These are phyloP conservation scores for Sebastes nivosus DNA, from an alignment of 2,797 vertebrate species.

Conservation along the genomic window DNA sequence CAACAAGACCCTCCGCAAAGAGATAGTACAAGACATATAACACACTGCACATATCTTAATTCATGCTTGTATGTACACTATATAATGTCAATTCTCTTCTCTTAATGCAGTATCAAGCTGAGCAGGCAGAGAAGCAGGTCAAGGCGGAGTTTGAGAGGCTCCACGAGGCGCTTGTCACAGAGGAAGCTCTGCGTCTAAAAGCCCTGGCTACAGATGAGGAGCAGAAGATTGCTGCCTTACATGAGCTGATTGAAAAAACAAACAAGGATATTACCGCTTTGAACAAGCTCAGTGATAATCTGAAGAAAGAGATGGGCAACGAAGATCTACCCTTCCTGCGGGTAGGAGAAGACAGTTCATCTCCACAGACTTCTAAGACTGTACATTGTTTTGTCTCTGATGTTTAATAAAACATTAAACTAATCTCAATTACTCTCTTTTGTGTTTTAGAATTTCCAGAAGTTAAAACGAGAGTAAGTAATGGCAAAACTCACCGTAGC, in stretches of 20 bases:
- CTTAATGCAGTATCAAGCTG: constrained; percentile 71
- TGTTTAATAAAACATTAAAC: not conserved
- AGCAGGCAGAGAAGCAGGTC: constrained; percentile 74
- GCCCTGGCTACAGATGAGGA: constrained; percentile 71
- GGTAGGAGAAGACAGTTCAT: constrained; percentile 25
- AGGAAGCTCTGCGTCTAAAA: constrained; percentile 69
- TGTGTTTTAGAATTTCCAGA: constrained; percentile 78
- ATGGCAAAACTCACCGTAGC: not conserved
- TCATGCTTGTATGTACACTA: not conserved
- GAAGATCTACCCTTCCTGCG: constrained; percentile 69
- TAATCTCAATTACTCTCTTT: constrained; percentile 4
- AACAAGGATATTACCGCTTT: constrained; percentile 51
- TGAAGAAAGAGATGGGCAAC: constrained; percentile 79
- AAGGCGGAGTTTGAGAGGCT: constrained; percentile 79
- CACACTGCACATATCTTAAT: not conserved
- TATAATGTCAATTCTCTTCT: not conserved
- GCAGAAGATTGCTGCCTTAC: constrained; percentile 59
- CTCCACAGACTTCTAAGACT: not conserved
- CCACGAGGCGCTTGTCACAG: constrained; percentile 51
- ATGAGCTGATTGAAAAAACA: constrained; percentile 41
- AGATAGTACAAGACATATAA: not conserved
- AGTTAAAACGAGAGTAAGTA: constrained; percentile 79
- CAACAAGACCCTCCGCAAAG: not conserved
- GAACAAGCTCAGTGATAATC: constrained; percentile 54
- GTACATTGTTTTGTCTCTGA: not conserved